Conservation (phyloP, 2,113 vertebrate genomes). For the Nycticorax nycticorax region DNA sequence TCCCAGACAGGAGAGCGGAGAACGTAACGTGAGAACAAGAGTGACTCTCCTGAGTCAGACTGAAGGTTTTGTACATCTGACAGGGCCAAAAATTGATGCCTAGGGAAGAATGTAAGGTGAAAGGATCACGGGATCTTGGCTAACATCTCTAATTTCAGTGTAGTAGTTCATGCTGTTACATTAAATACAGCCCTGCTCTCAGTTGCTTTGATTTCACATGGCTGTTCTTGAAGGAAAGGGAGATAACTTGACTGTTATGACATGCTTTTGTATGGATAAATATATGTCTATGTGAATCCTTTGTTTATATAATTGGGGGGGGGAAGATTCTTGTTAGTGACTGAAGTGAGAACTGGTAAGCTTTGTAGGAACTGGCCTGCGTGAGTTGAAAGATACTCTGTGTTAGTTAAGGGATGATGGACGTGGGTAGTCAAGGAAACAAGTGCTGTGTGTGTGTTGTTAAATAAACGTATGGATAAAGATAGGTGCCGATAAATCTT, state of each 20-base stretch:
- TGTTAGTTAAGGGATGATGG: neutral
- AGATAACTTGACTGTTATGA: neutral
- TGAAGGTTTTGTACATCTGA: conserved; percentile 13
- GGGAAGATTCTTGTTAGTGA: neutral
- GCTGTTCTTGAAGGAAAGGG: neutral
- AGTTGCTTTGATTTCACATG: neutral
- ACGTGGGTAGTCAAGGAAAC: conserved; percentile 4
- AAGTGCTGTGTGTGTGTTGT: neutral
- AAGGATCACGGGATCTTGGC: conserved; percentile 7
- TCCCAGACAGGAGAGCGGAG: neutral
- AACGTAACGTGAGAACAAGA: neutral
- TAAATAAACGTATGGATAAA: neutral
- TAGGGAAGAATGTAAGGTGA: conserved; percentile 8
- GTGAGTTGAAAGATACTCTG: neutral
- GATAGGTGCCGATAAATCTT: neutral
- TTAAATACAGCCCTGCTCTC: neutral
- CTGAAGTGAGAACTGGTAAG: neutral
- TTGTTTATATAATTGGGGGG: neutral
- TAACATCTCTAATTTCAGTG: neutral
- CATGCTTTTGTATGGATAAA: neutral
- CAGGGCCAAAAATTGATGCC: conserved; percentile 17
- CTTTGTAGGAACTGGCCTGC: neutral
- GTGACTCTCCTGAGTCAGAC: neutral
- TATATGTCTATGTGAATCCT: neutral
- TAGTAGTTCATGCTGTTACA: neutral